Base-by-base conservation (phyloP, 2,888 invertebrate genomes). In the Diaprepes abbreviatus region DNA sequence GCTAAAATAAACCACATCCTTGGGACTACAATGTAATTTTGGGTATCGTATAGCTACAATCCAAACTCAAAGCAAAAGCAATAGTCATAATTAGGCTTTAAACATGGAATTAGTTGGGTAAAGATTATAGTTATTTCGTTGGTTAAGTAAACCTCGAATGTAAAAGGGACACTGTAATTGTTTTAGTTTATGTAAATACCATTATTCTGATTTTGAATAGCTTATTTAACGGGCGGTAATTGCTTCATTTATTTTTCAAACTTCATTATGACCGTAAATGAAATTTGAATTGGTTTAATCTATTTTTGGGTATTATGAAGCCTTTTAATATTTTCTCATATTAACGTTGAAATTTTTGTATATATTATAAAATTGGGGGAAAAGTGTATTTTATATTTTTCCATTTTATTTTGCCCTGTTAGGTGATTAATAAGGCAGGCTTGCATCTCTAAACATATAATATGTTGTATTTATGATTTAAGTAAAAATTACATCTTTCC, bases 51-150 rank as follows among this genome's bases (percentile, higher is more conserved):
- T 52, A 45, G 66, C 58, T 64, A 54, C 58, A 58, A 40, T 66
- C 35, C 58, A 45, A 64, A 58, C 66, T 55, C 63, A 70, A 58
- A 66, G 63, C 38, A 54, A 59, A 52, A 59, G 66, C 65, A 68
- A 68, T 65, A 70, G 68, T 73, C 67, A 73, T 73, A 70, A 73
- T 73, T 73, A 68, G 71, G 68, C 60, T 68, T 74, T 72, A 70
- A 73, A 65, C 58, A 60, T 60, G 70, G 71, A 73, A 73, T 71
- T 70, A 71, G 70, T 66, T 70, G 66, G 69, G 70, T 68, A 65
- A 52, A 60, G 69, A 57, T 60, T 65, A 58, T 59, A 64, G 57
- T 58, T 74, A 74, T 73, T 67, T 57, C 24, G 14, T 28, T 40
- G 57, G 57, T 38, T 38, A 24, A 12, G 38, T 21, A 40, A 40